Evolutionary conservation across 23 tunicate species (phyloP).

Genomic region (Clavelina lepadiformis): DNA sequence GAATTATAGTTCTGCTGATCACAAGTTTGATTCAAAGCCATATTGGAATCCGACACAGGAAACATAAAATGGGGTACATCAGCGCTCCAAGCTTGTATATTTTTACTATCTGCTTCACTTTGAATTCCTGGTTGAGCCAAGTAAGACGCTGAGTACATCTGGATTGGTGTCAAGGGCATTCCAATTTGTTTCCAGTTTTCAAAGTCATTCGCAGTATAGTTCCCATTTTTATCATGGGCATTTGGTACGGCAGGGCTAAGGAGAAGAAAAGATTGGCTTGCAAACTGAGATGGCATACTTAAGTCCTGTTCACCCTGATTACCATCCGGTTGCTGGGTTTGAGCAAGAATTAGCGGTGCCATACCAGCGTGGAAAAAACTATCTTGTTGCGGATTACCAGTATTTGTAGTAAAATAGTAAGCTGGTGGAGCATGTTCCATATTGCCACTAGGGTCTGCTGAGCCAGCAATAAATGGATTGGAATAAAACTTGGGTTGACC

Average conservation of each 20-base stretch:
- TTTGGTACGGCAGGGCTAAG: slow-evolving; percentile 64
- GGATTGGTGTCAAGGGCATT: slow-evolving; percentile 77
- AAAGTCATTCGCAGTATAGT: slow-evolving; percentile 51
- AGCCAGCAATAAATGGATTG: slow-evolving; percentile 38
- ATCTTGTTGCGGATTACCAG: slow-evolving; percentile 10
- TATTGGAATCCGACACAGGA: slow-evolving; percentile 40
- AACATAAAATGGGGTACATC: slow-evolving; percentile 63
- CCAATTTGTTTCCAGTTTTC: slow-evolving; percentile 56
- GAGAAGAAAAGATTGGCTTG: slow-evolving; percentile 35
- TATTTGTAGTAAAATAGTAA: slow-evolving; percentile 47
- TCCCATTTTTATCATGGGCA: slow-evolving; percentile 38
- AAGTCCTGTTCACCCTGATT: slow-evolving; percentile 31
- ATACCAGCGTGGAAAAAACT: slow-evolving; percentile 38
- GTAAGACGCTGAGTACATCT: slow-evolving; percentile 68
- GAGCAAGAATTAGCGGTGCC: slow-evolving; percentile 30
- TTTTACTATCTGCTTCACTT: slow-evolving; percentile 21
- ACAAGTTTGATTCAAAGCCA: not conserved
- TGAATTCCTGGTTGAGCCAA: slow-evolving; percentile 33
- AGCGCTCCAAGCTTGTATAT: slow-evolving; percentile 21
- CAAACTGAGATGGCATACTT: slow-evolving; percentile 28
- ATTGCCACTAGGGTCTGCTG: slow-evolving; percentile 28
- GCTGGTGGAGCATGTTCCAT: slow-evolving; percentile 20
- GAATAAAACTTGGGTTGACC: slow-evolving; percentile 29
- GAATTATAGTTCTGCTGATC: not conserved
- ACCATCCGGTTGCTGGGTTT: slow-evolving; percentile 25